phyloP scores from a whole-genome alignment of 2,113 vertebrate genomes.

The Uria aalge region DNA sequence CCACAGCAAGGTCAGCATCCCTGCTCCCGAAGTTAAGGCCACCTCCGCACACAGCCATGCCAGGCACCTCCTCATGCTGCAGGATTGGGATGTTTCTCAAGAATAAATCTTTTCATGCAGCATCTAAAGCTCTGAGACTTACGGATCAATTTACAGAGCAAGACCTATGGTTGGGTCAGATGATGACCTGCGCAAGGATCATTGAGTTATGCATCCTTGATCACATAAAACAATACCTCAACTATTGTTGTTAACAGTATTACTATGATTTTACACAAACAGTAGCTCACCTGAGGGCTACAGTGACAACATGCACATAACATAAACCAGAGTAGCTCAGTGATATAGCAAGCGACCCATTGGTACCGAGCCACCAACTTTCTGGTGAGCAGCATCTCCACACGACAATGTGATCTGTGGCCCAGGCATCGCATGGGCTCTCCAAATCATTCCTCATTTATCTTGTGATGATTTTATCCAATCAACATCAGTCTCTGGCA shows the following conservation, averaged over 20 bases:
- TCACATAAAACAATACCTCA: not conserved
- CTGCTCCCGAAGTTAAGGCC: not conserved
- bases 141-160: not conserved
- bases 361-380: not conserved
- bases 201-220: not conserved
- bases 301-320: not conserved
- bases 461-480: not conserved
- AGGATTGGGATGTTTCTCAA: not conserved
- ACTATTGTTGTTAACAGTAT: not conserved
- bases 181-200: not conserved
- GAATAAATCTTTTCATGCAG: not conserved
- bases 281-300: not conserved
- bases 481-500: not conserved
- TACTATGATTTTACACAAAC: not conserved
- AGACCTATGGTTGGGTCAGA: not conserved
- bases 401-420: not conserved
- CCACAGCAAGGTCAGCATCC: not conserved
- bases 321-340: not conserved
- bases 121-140: not conserved
- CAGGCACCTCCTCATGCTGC: not conserved
- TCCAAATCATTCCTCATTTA: not conserved
- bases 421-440: not conserved
- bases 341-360: not conserved
- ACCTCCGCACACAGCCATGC: not conserved
- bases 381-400: not conserved